phyloP scores from a whole-genome alignment of 2,888 invertebrate species.

The Nyleta sp. region DNA sequence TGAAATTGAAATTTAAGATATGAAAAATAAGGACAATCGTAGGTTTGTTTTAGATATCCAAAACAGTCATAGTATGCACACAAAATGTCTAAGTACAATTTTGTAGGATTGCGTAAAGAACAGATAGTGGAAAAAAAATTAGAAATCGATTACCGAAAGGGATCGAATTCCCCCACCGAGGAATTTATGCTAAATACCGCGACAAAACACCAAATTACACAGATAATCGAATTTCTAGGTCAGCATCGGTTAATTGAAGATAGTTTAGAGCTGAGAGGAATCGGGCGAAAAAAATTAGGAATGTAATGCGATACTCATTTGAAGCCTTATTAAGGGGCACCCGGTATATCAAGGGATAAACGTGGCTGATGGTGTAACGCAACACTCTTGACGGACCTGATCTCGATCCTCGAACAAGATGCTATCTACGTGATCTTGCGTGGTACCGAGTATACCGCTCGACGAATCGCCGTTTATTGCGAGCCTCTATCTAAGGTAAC shows the following conservation, averaged over 20 bases:
- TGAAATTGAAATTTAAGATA: too few species aligned
- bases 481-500: constrained; percentile 41
- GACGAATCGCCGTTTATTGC: constrained; percentile 56
- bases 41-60: too few species aligned
- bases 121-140: neutral
- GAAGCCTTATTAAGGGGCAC: constrained; percentile 78
- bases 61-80: too few species aligned
- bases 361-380: constrained; percentile 78
- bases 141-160: neutral
- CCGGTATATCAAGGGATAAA: constrained; percentile 79
- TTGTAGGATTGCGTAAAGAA: too few species aligned
- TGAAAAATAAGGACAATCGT: too few species aligned
- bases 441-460: constrained; percentile 36
- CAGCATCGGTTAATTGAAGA: constrained; percentile 46
- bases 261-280: constrained; percentile 11
- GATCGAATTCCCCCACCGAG: neutral
- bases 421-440: constrained; percentile 72
- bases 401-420: constrained; percentile 79
- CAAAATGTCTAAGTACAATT: too few species aligned
- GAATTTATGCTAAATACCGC: constrained; percentile 32
- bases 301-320: constrained; percentile 77
- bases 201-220: constrained; percentile 47
- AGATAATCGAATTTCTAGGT: constrained; percentile 40
- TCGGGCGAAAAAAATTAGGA: constrained; percentile 7
- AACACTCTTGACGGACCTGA: constrained; percentile 76